phyloP scores from a whole-genome alignment of 2,113 vertebrate genomes.

The Prochilodus magdalenae region DNA sequence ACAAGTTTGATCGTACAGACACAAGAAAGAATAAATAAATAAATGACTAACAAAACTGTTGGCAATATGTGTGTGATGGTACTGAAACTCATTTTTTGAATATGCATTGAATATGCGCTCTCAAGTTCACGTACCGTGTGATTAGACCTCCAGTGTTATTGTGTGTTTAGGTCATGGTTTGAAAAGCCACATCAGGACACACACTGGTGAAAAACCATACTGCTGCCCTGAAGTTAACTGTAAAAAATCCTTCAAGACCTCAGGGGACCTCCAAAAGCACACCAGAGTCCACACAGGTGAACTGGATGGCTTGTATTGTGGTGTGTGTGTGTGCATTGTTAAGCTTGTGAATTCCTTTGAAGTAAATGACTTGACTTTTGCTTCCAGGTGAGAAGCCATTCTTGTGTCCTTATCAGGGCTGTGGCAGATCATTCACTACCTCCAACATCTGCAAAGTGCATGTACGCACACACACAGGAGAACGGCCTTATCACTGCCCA shows the following conservation, averaged over 20 bases:
- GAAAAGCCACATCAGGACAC: slow-evolving; percentile 95
- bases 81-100: too few species aligned
- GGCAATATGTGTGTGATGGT: too few species aligned
- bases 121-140: too few species aligned
- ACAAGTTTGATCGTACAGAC: too few species aligned
- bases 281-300: slow-evolving; percentile 95
- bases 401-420: slow-evolving; percentile 93
- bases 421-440: slow-evolving; percentile 95
- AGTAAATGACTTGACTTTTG: neutral
- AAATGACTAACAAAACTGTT: too few species aligned
- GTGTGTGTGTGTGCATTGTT: neutral
- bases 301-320: neutral
- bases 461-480: slow-evolving; percentile 96
- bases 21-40: neutral
- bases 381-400: slow-evolving; percentile 93
- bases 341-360: neutral
- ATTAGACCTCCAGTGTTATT: too few species aligned
- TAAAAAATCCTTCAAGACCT: slow-evolving; percentile 97
- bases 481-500: slow-evolving; percentile 96
- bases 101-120: too few species aligned
- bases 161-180: slow-evolving; percentile 87
- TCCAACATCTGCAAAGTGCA: slow-evolving; percentile 99
- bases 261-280: slow-evolving; percentile 97
- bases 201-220: slow-evolving; percentile 98
- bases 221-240: slow-evolving; percentile 93